These are phyloP conservation scores for Bacillus rossius DNA, from an alignment of 1,140 invertebrate species.

Conservation along the genomic window DNA sequence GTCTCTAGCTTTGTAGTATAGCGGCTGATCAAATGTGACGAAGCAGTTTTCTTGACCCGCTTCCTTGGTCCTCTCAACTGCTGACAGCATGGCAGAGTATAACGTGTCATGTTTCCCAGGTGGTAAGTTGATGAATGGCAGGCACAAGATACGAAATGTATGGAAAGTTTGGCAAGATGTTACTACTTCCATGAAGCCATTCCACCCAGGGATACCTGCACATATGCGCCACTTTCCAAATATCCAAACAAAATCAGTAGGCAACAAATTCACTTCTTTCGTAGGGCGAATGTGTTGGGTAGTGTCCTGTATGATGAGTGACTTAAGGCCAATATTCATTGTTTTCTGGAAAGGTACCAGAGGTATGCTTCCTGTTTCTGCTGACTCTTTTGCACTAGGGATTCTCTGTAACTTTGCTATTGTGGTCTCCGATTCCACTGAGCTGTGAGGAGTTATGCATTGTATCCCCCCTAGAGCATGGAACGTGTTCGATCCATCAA, in stretches of 20 bases:
- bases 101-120: conserved; percentile 18
- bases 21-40: conserved; percentile 27
- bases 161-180: conserved; percentile 21
- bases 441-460: too few relatives aligned
- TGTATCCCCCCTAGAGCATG: too few relatives aligned
- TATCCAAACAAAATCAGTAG: conserved; percentile 4
- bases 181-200: conserved; percentile 27
- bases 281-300: too few relatives aligned
- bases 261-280: too few relatives aligned
- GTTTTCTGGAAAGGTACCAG: not conserved
- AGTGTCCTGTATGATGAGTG: too few relatives aligned
- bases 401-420: too few relatives aligned
- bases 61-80: conserved; percentile 12
- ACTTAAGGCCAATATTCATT: not conserved
- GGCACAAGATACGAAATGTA: conserved; percentile 9
- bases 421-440: conserved; percentile 20
- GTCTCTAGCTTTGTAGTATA: conserved; percentile 41
- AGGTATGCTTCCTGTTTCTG: too few relatives aligned
- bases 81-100: conserved; percentile 20
- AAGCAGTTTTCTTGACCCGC: conserved; percentile 20
- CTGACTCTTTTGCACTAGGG: not conserved
- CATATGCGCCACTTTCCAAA: conserved; percentile 20
- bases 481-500: conserved; percentile 29
- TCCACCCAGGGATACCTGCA: conserved; percentile 25
- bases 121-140: conserved; percentile 24